Evolutionary conservation across 2,797 vertebrate genomes (phyloP), one percentile per base, ranked within the genome.

Genomic region (Thunnus albacares): DNA sequence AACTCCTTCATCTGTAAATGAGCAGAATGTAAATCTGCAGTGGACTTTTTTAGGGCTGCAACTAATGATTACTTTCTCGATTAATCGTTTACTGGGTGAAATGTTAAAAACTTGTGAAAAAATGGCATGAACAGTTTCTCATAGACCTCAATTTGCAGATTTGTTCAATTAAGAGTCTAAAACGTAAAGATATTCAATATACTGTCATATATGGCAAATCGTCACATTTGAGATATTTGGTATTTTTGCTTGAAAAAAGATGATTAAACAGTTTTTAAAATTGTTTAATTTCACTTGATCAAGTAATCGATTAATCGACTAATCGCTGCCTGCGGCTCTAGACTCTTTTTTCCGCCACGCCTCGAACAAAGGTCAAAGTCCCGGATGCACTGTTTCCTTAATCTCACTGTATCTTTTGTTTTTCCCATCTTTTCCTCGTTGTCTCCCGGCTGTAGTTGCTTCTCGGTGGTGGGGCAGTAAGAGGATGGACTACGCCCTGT

Each of bases 391-490:
- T 20, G 60, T 41, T 61, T 18, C 13, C 33, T 75, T 0, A 24
- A 77, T 26, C 38, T 77, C 22, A 4, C 30, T 28, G 7, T 14
- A 0, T 38, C 1, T 58, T 53, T 0, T 52, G 20, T 59, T n/a
- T 7, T 62, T 15, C 26, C 17, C 11, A 2, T n/a, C n/a, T 62
- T 22, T 58, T 52, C 43, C 20, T 6, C 1, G 11, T 41, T 24
- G 24, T 33, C 26, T 70, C 17, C 30, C 38, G 28, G 26, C 43
- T 80, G 49, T 77, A 99, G 98, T 98, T 83, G 96, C 97, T 0
- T 95, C 96, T 18, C 96, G 94, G 55, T 99, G 97, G 98, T 99
- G 98, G 98, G 98, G 98, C 71, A 93, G 95, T 69, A 99, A 98
- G 90, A 92, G 98, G 84, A 96, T 98, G 58, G 97, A 99, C 93